Conservation (phyloP, 2,113 vertebrate genomes). For the Rhinichthys klamathensis region DNA sequence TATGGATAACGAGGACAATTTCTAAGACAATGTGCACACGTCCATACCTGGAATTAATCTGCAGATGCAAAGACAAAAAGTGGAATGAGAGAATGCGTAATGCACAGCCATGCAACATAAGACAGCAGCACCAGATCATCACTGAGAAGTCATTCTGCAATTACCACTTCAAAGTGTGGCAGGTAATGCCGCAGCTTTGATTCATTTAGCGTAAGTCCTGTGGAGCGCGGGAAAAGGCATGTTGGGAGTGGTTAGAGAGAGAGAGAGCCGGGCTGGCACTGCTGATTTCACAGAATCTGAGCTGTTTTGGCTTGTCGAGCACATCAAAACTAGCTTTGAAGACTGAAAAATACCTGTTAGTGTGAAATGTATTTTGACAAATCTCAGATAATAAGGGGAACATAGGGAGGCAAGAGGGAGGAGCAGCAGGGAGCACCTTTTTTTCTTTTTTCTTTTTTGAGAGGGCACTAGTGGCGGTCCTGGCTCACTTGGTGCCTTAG, state of each 20-base stretch:
- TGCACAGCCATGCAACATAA: constrained; percentile 34
- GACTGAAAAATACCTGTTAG: constrained; percentile 79
- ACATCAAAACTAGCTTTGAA: constrained; percentile 82
- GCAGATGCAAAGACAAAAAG: constrained; percentile 43
- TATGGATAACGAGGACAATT: background rate
- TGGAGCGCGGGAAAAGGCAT: constrained; percentile 72
- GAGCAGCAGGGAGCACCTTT: background rate
- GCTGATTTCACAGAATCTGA: constrained; percentile 82
- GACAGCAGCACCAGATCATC: constrained; percentile 66
- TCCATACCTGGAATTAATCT: background rate
- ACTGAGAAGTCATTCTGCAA: constrained; percentile 74
- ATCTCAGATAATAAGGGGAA: constrained; percentile 75
- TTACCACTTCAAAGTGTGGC: constrained; percentile 78
- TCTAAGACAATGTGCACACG: background rate
- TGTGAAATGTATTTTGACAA: constrained; percentile 85
- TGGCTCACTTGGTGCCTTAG: constrained; percentile 13
- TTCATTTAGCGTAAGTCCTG: constrained; percentile 81
- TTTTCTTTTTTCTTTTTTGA: constrained; percentile 4
- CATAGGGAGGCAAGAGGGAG: background rate
- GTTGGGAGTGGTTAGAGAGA: constrained; percentile 53
- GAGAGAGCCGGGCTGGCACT: constrained; percentile 66
- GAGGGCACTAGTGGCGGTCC: constrained; percentile 33
- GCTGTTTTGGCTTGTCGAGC: constrained; percentile 76
- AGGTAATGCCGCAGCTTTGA: constrained; percentile 75
- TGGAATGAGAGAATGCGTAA: background rate